Base-by-base conservation (phyloP, 1,140 invertebrate species). In the Hylaeus volcanicus region DNA sequence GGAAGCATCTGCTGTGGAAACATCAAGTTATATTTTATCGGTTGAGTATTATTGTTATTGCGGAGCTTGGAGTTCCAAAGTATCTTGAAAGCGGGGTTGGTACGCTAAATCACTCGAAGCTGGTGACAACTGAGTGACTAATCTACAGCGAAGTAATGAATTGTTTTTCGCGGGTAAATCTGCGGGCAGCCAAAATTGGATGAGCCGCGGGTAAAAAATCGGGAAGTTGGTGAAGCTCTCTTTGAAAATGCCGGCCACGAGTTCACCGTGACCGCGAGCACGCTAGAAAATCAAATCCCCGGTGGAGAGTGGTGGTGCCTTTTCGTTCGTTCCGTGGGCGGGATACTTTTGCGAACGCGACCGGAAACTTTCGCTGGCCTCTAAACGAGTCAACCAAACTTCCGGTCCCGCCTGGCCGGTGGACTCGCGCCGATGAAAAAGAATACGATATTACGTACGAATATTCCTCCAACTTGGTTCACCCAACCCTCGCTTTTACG, bases 351-450 rank as follows among this genome's bases (percentile, higher is more conserved):
- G 84, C 84, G 71, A 73, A 86, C 84, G 84, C 84, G 76, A 83
- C 76, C 81, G 84, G 78, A 87, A 86, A 87, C 69, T 83, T 86
- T 86, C 73, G 81, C 58, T 53, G 45, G 58, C 39, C 39, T 48
- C 70, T 86, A 86, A 86, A 86, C 81, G 81, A 86, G 74, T 86
- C 81, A 73, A 74, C 63, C 64, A 69, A 86, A 81, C 85, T 86
- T 79, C 26, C 63, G 6, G 43, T 43, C 58, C 51, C 15, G 12
- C 15, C 45, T 8, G 48, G 12, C 48, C 11, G 26, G 1, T 56
- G 26, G 37, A 8, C 12, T 26, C 37, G 56, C 45, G 56, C 11
- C 56, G 45, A 60, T 78, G 66, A 78, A 78, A 78, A 79, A 79
- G 76, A 72, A 79, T 79, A 72, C 68, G 68, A 72, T 79, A 72